Percentiles rank a stretch among this genome's conserved stretches.
These are phyloP conservation scores for Sclerurus mexicanus DNA, from an alignment of 2,113 vertebrate genomes.

Conservation along the genomic window DNA sequence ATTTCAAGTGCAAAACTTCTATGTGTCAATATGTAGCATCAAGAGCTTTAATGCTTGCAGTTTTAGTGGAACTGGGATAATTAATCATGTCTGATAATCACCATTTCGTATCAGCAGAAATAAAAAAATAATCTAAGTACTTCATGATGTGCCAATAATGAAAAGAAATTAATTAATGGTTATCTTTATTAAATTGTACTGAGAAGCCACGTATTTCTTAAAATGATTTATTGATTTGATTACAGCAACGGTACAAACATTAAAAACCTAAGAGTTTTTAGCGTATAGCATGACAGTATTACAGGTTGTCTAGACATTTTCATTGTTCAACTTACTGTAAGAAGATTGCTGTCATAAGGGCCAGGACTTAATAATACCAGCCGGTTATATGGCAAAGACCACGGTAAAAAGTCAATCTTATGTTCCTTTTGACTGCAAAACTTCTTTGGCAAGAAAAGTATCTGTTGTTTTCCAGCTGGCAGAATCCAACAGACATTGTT, in stretches of 20 bases:
- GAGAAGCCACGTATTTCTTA: not conserved
- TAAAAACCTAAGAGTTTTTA: not conserved
- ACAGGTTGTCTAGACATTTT: not conserved
- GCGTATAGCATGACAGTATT: not conserved
- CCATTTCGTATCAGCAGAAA: not conserved
- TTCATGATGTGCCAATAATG: not conserved
- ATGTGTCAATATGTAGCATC: not conserved
- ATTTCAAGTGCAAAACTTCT: not conserved
- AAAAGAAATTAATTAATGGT: not conserved
- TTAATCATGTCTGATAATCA: not conserved
- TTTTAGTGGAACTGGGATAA: not conserved
- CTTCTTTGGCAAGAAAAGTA: not conserved
- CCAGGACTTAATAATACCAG: not conserved
- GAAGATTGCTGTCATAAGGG: not conserved
- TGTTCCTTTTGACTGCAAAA: not conserved
- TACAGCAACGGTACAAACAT: not conserved
- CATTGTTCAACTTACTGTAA: not conserved
- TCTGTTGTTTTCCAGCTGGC: not conserved
- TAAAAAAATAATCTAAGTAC: not conserved
- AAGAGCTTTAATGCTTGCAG: not conserved
- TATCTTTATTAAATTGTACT: not conserved
- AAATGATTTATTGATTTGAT: not conserved
- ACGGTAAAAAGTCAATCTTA: not conserved
- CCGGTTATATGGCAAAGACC: not conserved
- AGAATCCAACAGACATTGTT: not conserved